Percentiles rank a stretch among this genome's conserved stretches.
Evolutionary conservation across 2,888 invertebrate species (phyloP).

Genomic region (Morpho deidamia): DNA sequence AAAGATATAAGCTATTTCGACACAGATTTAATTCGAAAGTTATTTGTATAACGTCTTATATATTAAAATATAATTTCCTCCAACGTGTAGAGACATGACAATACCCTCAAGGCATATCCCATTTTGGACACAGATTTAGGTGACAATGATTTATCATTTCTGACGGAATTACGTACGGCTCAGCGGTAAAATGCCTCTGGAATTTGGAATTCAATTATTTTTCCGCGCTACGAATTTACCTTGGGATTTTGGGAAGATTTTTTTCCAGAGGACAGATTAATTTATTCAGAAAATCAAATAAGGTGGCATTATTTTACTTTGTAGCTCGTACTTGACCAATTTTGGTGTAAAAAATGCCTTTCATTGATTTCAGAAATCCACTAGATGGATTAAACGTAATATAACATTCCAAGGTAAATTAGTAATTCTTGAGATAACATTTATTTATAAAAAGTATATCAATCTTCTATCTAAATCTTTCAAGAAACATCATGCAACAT

Average conservation of each 20-base stretch:
- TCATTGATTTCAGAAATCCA: too few relatives aligned
- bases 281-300: neutral
- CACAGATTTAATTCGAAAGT: neutral
- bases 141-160: conserved; percentile 48
- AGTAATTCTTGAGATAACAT: too few relatives aligned
- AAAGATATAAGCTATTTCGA: too few relatives aligned
- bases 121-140: conserved; percentile 19
- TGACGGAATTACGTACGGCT: conserved; percentile 32
- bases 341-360: too few relatives aligned
- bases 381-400: too few relatives aligned
- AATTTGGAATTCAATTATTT: conserved; percentile 58
- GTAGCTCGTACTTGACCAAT: too few relatives aligned
- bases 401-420: too few relatives aligned
- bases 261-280: neutral
- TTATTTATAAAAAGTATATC: too few relatives aligned
- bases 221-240: conserved; percentile 22
- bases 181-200: conserved; percentile 33
- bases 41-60: neutral
- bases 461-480: too few relatives aligned
- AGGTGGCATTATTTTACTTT: too few relatives aligned
- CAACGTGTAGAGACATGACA: conserved; percentile 5
- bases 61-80: neutral
- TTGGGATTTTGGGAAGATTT: conserved; percentile 20
- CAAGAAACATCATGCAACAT: too few relatives aligned
- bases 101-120: conserved; percentile 10